Percentiles rank a stretch among this genome's conserved stretches.
Evolutionary conservation across 2,113 vertebrate genomes (phyloP).

Genomic region (Megaptera novaeangliae): DNA sequence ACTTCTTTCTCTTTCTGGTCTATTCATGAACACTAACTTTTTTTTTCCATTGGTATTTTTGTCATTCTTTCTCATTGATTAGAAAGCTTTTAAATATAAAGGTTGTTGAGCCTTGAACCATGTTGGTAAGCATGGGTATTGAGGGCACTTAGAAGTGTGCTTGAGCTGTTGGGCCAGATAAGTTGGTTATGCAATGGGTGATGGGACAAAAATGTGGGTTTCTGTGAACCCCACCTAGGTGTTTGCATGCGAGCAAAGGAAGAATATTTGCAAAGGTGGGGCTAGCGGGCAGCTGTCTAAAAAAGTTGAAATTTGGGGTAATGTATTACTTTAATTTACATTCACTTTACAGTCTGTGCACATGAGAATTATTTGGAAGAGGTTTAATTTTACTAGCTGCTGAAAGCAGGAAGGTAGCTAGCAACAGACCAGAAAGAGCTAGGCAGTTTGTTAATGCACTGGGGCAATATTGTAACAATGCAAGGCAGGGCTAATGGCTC

Average conservation of each 20-base stretch:
- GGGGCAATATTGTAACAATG: constrained; percentile 46
- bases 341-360: constrained; percentile 79
- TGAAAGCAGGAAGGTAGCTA: constrained; percentile 76
- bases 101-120: background rate
- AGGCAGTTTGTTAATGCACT: constrained; percentile 70
- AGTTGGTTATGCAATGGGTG: background rate
- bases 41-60: background rate
- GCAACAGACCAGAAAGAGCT: constrained; percentile 73
- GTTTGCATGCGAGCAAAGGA: background rate
- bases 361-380: constrained; percentile 80
- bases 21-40: background rate
- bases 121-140: background rate
- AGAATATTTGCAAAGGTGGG: constrained; percentile 40
- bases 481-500: constrained; percentile 42
- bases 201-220: background rate
- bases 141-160: background rate
- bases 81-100: background rate
- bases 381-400: constrained; percentile 81
- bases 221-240: background rate
- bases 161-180: background rate
- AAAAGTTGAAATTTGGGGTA: constrained; percentile 63
- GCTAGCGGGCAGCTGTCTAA: constrained; percentile 55
- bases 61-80: background rate
- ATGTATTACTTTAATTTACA: constrained; percentile 82
- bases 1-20: background rate